Evolutionary conservation across 2,113 vertebrate species (phyloP).

Genomic region (Lampris megalopsis): DNA sequence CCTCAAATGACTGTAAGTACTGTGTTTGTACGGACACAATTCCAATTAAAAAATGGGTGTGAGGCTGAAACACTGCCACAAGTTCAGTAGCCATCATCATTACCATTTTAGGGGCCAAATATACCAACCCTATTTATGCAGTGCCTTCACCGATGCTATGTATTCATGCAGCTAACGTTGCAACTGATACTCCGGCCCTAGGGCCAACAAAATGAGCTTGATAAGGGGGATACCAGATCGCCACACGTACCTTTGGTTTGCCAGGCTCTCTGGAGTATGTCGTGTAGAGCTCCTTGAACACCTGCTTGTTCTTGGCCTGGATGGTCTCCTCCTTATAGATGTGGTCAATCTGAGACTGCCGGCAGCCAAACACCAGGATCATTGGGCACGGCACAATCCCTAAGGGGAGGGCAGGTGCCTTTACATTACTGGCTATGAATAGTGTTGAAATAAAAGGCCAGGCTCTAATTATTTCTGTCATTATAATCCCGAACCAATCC

Average conservation of each 20-base stretch:
- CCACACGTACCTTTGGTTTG: conserved; percentile 93
- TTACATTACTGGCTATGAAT: background rate
- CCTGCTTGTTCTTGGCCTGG: conserved; percentile 90
- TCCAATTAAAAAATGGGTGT: too few species aligned
- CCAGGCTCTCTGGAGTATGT: conserved; percentile 96
- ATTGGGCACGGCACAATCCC: conserved; percentile 92
- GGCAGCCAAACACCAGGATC: conserved; percentile 96
- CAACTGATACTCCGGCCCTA: too few species aligned
- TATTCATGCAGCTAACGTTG: too few species aligned
- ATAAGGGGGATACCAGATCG: background rate
- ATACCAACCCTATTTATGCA: too few species aligned
- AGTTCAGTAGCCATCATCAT: too few species aligned
- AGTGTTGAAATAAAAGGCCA: background rate
- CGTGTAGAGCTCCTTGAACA: conserved; percentile 94
- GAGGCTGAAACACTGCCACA: too few species aligned
- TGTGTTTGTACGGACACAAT: too few species aligned
- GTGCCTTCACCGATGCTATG: too few species aligned
- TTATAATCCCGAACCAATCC: background rate
- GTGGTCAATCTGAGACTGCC: conserved; percentile 95
- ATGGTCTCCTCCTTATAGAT: conserved; percentile 96
- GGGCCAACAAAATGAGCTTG: too few species aligned
- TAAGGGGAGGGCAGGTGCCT: conserved; percentile 56
- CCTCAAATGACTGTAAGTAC: too few species aligned
- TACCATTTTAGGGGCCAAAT: too few species aligned
- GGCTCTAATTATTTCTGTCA: background rate